Percentiles rank a stretch among this genome's conserved stretches.
These are phyloP conservation scores for Coremacera marginata DNA, from an alignment of 2,888 invertebrate genomes.

Conservation along the genomic window DNA sequence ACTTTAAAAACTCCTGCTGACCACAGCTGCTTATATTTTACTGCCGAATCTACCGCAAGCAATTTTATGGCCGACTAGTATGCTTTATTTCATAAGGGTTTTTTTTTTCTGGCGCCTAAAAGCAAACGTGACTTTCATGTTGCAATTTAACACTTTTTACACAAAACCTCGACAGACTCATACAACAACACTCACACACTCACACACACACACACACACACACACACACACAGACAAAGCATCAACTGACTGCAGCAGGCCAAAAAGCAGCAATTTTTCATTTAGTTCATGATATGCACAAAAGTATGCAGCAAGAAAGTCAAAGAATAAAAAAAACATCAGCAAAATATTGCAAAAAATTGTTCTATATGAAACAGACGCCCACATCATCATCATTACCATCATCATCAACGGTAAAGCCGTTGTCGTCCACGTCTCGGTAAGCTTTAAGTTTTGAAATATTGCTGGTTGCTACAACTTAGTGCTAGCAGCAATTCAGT, in stretches of 20 bases:
- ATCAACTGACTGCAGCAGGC: background rate
- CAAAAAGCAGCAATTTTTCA: slow-evolving; percentile 35
- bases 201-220: slow-evolving; percentile 15
- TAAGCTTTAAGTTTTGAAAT: slow-evolving; percentile 17
- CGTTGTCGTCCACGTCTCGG: background rate
- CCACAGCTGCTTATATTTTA: background rate
- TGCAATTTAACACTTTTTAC: slow-evolving; percentile 35
- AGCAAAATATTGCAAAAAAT: background rate
- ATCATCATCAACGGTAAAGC: slow-evolving; percentile 2
- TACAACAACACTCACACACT: background rate
- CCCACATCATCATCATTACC: slow-evolving; percentile 16
- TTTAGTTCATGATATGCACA: slow-evolving; percentile 39
- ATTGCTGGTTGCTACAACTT: background rate
- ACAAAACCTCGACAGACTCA: background rate
- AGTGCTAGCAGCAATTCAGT: background rate
- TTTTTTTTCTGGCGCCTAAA: background rate
- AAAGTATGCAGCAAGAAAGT: slow-evolving; percentile 35
- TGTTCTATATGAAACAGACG: background rate
- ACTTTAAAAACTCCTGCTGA: no score
- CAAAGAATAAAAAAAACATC: background rate
- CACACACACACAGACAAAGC: background rate
- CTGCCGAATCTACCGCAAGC: background rate
- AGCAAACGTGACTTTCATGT: slow-evolving; percentile 34
- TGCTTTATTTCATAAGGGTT: background rate
- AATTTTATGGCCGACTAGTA: background rate